Base-by-base conservation (phyloP, 2,888 invertebrate species). In the Lamellibrachia columna region DNA sequence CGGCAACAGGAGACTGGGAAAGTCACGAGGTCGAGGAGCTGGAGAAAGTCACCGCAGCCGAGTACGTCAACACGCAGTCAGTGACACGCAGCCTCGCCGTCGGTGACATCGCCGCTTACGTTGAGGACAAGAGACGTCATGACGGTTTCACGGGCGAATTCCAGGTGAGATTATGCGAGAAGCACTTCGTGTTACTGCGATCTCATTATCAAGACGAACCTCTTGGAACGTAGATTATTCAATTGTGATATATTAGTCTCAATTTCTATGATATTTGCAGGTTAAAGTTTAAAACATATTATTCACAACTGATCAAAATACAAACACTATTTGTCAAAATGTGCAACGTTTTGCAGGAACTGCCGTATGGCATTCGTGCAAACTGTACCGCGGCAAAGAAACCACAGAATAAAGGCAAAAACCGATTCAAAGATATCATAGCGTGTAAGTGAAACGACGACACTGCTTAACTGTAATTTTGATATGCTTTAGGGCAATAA, bases 351-450 rank as follows among this genome's bases (percentile, higher is more conserved):
- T 75, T 75, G 75, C 22, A 75, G 75, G 75, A 15, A 22, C 75
- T 75, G 22, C 11, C 11, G 75, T 75, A 15, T 75, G 75, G 75
- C 22, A 75, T 75, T 75, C 75, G 75, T 6, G 75, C 75, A 75
- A 75, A 75, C 6, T 75, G 75, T 75, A 75, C 75, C 3, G 75
- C 75, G 6, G 75, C 75, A 75, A 75, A 75, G 75, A 75, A 75
- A 75, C 75, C 75, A 75, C 75, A 75, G 22, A 75, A 75, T n/a
- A 75, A 75, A 75, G 2, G 3, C 75, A 75, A 75, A 75, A 75
- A 75, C 75, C 75, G 75, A 75, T 75, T 75, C 75, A 15, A 75
- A 75, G 75, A 75, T 75, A 75, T 75, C 75, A 75, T 75, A 22
- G 75, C 75, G 22, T 75, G 75, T 75, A 75, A 75, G 75, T 75